These are phyloP conservation scores for Pomatorhinus ruficollis DNA, from an alignment of 2,113 vertebrate species.

Conservation along the genomic window DNA sequence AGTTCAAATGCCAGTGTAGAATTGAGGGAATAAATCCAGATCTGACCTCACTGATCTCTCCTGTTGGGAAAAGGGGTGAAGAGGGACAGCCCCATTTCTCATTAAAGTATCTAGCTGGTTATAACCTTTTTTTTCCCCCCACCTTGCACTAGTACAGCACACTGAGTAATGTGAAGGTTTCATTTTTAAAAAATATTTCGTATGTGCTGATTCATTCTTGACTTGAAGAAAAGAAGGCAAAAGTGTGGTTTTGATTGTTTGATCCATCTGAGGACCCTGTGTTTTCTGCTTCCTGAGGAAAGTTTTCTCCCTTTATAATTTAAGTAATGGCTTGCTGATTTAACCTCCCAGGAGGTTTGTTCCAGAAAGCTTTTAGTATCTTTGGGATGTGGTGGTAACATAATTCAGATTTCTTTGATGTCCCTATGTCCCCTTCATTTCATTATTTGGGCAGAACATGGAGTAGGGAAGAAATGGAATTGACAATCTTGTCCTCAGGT, in stretches of 20 bases:
- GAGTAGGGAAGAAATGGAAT: background rate
- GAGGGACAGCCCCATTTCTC: background rate
- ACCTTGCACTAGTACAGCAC: background rate
- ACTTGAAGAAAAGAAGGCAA: background rate
- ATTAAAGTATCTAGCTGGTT: background rate
- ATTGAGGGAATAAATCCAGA: background rate
- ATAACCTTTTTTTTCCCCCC: background rate
- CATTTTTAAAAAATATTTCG: background rate
- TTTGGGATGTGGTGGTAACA: background rate
- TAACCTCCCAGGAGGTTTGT: background rate
- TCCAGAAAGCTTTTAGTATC: background rate
- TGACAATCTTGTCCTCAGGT: background rate
- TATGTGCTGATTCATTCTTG: background rate
- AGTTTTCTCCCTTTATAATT: background rate
- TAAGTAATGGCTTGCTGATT: background rate
- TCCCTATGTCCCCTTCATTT: background rate
- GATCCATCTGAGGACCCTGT: background rate
- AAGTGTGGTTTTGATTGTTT: background rate
- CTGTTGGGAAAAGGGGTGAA: background rate
- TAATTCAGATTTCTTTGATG: background rate
- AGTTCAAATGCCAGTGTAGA: background rate
- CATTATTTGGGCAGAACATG: background rate
- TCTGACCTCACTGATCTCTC: background rate
- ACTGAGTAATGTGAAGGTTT: background rate
- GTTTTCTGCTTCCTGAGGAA: background rate